Base-by-base conservation (phyloP, 2,888 invertebrate species). In the Ischnus inquisitorius region DNA sequence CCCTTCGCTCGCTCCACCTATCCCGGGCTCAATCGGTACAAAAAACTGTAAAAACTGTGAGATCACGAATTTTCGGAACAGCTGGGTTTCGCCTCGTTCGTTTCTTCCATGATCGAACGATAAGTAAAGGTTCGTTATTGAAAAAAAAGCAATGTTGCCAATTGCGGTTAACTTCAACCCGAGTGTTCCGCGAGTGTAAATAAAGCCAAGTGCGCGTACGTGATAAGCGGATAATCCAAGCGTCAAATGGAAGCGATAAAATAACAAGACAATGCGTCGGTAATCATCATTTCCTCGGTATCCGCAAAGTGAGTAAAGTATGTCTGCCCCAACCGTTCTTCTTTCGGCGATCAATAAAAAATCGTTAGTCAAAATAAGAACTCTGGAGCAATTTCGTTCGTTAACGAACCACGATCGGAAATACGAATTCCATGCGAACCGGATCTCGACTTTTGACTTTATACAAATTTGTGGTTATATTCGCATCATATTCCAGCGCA, bases 281-380 rank as follows among this genome's bases (percentile, higher is more conserved):
- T 16, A 8, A 68, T 28, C 25, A 5, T 28, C 14, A 25, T n/a
- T 25, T 3, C 14, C 28, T 60, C 14, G 28, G 2, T n/a, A 60
- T 60, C 14, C 25, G 4, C 14, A n/a, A 60, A 60, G 60, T 60
- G 14, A 60, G 60, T 60, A n/a, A n/a, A 60, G 12, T 60, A 3
- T 19, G 14, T 28, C 10, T 5, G 4, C 28, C n/a, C 14, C 60
- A 60, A 25, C 28, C 34, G 34, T 34, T 34, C 2, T 28, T 60
- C 14, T 25, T 60, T 60, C 10, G 60, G 22, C 3, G 14, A 28
- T 51, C 4, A 1, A 14, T 25, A 0, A 12, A 60, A 12, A 60
- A 60, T 22, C 22, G 25, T 60, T 25, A 8, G 19, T 19, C 10
- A 54, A 54, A 16, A 3, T 54, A 22, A 54, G 14, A 12, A 10